phyloP scores from a whole-genome alignment of 2,113 vertebrate genomes.

The Paratilapia polleni region DNA sequence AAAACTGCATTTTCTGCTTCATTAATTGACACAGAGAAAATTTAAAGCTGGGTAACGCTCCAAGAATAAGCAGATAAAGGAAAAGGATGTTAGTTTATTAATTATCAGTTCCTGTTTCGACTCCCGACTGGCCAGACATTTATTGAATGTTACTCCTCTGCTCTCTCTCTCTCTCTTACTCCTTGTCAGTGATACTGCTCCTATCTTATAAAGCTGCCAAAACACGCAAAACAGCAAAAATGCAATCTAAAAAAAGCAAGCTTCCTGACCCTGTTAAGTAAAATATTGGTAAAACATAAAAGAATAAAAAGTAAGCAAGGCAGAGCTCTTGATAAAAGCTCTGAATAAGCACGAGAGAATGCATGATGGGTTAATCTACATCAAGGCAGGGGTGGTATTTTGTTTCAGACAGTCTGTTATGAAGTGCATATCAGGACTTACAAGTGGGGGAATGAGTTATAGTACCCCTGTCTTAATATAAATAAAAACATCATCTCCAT shows the following conservation, averaged over 20 bases:
- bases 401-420: slow-evolving; percentile 49
- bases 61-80: slow-evolving; percentile 10
- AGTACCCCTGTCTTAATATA: slow-evolving; percentile 38
- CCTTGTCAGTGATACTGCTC: background rate
- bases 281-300: slow-evolving; percentile 5
- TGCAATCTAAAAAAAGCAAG: background rate
- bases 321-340: slow-evolving; percentile 4
- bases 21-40: slow-evolving; percentile 35
- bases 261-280: background rate
- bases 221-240: background rate
- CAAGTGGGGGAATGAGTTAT: slow-evolving; percentile 49
- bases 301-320: background rate
- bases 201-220: background rate
- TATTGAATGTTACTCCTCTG: background rate
- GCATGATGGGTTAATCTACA: slow-evolving; percentile 40
- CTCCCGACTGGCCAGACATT: background rate
- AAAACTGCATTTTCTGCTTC: slow-evolving; percentile 31
- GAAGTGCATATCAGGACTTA: slow-evolving; percentile 53
- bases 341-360: slow-evolving; percentile 5
- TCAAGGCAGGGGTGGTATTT: slow-evolving; percentile 29
- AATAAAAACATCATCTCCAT: slow-evolving; percentile 55
- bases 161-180: background rate
- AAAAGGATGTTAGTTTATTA: slow-evolving; percentile 30
- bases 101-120: slow-evolving; percentile 20
- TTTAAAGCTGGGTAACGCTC: background rate